phyloP scores from a whole-genome alignment of 2,113 vertebrate species.

The Calidris pugnax region DNA sequence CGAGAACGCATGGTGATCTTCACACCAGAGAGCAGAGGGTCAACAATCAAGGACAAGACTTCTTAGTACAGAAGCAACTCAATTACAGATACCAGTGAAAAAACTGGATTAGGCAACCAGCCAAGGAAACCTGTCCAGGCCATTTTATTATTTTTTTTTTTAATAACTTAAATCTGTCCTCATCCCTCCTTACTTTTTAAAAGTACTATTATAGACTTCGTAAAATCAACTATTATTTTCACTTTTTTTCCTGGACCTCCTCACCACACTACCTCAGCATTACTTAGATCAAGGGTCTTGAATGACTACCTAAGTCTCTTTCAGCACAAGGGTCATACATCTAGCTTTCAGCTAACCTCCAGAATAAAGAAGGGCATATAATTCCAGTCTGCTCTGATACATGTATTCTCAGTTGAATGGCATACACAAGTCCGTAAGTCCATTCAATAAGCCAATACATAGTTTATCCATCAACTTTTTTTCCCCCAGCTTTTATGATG shows the following conservation, averaged over 20 bases:
- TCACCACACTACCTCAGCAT: background rate
- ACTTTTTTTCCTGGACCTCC: background rate
- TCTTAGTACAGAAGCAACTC: background rate
- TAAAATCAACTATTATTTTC: background rate
- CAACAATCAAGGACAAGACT: background rate
- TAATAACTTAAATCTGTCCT: background rate
- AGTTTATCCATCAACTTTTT: background rate
- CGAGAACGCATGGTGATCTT: background rate
- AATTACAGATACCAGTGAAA: background rate
- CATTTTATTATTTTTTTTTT: background rate
- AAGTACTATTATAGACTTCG: background rate
- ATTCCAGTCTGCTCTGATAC: background rate
- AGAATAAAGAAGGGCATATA: background rate
- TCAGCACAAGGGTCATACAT: background rate
- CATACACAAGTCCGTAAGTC: background rate
- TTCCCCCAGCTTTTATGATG: background rate
- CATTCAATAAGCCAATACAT: accelerated
- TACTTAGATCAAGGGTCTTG: background rate
- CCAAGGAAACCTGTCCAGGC: background rate
- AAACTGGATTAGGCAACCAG: background rate
- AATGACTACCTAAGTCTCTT: background rate
- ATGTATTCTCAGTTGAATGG: background rate
- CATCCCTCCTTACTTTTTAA: background rate
- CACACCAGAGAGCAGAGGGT: background rate
- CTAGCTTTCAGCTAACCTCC: background rate